Percentiles rank a stretch among this genome's conserved stretches.
phyloP scores from a whole-genome alignment of 2,888 invertebrate genomes.

The Ornithoptera alexandrae region DNA sequence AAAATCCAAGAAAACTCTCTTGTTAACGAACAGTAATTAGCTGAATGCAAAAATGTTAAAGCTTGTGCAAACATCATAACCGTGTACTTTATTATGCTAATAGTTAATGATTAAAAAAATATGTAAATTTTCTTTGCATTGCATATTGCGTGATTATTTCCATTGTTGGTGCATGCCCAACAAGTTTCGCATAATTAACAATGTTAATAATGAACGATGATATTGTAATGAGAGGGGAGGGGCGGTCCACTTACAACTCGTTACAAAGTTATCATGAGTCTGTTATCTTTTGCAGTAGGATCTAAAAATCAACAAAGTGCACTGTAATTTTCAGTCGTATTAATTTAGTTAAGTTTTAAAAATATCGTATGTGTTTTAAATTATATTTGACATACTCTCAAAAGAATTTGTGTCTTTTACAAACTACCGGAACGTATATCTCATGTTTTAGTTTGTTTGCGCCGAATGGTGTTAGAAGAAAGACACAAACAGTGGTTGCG shows the following conservation, averaged over 20 bases:
- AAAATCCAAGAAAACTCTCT: conserved; percentile 2
- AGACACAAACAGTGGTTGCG: no score
- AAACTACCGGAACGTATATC: no score
- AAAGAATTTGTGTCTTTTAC: no score
- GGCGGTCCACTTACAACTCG: conserved; percentile 1
- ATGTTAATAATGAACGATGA: conserved; percentile 1
- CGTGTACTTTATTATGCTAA: conserved; percentile 8
- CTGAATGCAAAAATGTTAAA: conserved; percentile 2
- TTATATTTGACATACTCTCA: no score
- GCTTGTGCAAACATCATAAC: conserved; percentile 13
- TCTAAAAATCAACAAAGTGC: background rate
- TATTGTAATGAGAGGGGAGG: conserved; percentile 7
- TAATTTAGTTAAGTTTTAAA: background rate
- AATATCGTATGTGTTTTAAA: no score
- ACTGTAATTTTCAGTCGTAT: background rate
- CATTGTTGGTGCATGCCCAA: conserved; percentile 6
- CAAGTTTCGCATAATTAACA: conserved; percentile 7
- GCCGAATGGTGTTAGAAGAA: no score
- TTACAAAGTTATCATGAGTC: conserved; percentile 7
- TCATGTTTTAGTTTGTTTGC: no score
- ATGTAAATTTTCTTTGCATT: conserved; percentile 19
- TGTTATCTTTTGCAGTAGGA: background rate
- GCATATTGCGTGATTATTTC: conserved; percentile 7
- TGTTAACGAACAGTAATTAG: conserved; percentile 10
- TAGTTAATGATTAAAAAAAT: conserved; percentile 11